Evolutionary conservation across 2,888 invertebrate genomes (phyloP).

Genomic region (Spilosoma lubricipeda): DNA sequence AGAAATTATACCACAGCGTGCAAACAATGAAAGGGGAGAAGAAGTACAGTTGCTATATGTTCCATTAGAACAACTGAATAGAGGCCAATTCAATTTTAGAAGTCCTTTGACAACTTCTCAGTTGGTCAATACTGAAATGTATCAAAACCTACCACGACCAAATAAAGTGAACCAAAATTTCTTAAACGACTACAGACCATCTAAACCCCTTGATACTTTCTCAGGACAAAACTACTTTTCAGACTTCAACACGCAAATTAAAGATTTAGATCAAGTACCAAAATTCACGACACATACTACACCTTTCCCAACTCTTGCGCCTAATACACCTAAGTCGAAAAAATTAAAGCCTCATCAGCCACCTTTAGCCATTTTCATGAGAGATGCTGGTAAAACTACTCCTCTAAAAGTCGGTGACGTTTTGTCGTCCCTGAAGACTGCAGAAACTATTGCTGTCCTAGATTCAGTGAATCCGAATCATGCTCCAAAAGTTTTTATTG

Average conservation of each 20-base stretch:
- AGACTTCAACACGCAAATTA: slow-evolving; percentile 69
- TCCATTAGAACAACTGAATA: slow-evolving; percentile 90
- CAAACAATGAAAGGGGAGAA: slow-evolving; percentile 85
- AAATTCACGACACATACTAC: slow-evolving; percentile 74
- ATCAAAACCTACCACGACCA: slow-evolving; percentile 63
- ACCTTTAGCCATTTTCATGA: slow-evolving; percentile 93
- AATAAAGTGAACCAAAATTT: slow-evolving; percentile 62
- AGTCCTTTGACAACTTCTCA: slow-evolving; percentile 65
- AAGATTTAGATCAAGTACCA: slow-evolving; percentile 69
- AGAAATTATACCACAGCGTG: slow-evolving; percentile 59
- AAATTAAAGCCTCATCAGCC: slow-evolving; percentile 93
- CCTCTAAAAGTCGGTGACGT: slow-evolving; percentile 90
- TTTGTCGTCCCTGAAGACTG: slow-evolving; percentile 88
- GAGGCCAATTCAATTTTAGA: slow-evolving; percentile 78
- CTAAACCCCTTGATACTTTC: slow-evolving; percentile 63
- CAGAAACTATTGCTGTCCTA: slow-evolving; percentile 91
- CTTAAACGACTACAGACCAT: slow-evolving; percentile 62
- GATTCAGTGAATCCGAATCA: slow-evolving; percentile 89
- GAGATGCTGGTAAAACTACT: slow-evolving; percentile 76
- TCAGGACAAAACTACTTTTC: slow-evolving; percentile 67
- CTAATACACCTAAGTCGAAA: slow-evolving; percentile 81
- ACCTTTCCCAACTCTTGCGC: slow-evolving; percentile 75
- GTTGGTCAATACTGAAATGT: slow-evolving; percentile 68
- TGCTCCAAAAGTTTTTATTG: slow-evolving; percentile 93
- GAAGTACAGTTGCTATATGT: slow-evolving; percentile 93